These are phyloP conservation scores for Lagorchestes hirsutus DNA, from an alignment of 2,797 vertebrate species.

Conservation along the genomic window DNA sequence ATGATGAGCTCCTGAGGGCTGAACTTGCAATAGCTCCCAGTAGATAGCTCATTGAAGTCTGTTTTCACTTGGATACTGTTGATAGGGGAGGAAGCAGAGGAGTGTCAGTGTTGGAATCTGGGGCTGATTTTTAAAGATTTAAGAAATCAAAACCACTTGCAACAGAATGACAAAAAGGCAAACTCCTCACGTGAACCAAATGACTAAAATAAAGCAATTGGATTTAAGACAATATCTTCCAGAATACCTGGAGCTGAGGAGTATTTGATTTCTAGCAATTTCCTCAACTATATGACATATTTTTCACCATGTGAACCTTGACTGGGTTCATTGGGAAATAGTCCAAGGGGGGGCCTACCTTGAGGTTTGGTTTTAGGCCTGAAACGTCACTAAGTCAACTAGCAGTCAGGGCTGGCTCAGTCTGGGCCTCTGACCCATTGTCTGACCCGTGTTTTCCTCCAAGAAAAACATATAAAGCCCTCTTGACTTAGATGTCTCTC, in stretches of 20 bases:
- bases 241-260: conserved; percentile 3
- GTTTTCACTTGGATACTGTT: background rate
- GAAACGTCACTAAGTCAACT: no score
- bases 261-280: background rate
- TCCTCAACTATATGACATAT: background rate
- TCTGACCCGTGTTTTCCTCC: background rate
- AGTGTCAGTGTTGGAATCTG: conserved; percentile 37
- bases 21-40: background rate
- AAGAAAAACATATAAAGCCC: background rate
- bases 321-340: background rate
- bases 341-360: no score
- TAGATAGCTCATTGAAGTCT: background rate
- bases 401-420: no score
- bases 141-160: conserved; percentile 43
- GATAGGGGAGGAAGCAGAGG: conserved; percentile 21
- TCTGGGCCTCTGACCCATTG: background rate
- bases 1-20: background rate
- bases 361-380: no score
- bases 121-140: conserved; percentile 14
- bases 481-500: background rate
- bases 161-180: conserved; percentile 24
- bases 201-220: conserved; percentile 26
- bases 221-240: background rate
- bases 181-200: conserved; percentile 10
- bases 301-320: background rate